A percentile compares a stretch with the other conserved stretches of the same genome.
These are phyloP conservation scores for Cephus pygmeus DNA, from an alignment of 2,888 invertebrate species.

Conservation along the genomic window DNA sequence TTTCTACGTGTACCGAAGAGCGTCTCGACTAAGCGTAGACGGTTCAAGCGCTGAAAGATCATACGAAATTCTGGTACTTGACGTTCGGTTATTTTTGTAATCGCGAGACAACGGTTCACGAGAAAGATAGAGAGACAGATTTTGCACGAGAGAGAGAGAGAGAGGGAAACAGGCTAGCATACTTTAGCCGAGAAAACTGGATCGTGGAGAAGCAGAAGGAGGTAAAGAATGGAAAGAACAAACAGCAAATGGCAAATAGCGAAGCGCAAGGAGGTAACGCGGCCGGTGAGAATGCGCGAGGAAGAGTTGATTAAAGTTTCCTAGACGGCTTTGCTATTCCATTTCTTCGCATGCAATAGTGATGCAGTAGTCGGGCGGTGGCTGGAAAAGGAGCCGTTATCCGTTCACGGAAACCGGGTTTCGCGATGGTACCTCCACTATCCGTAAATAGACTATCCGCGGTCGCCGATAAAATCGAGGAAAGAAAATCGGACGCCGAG, in stretches of 20 bases:
- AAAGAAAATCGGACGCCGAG: background rate
- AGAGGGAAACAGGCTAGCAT: background rate
- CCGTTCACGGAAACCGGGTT: slow-evolving; percentile 19
- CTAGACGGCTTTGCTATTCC: slow-evolving; percentile 47
- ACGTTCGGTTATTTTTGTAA: slow-evolving; percentile 8
- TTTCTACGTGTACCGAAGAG: background rate
- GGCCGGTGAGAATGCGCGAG: background rate
- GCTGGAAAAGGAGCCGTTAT: slow-evolving; percentile 20
- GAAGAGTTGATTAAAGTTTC: slow-evolving; percentile 39
- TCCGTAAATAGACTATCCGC: background rate
- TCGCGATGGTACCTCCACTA: slow-evolving; percentile 1
- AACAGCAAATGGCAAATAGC: background rate
- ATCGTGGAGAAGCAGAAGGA: slow-evolving; percentile 14
- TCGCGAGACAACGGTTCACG: slow-evolving; percentile 13
- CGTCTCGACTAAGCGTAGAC: background rate
- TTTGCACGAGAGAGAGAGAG: slow-evolving; percentile 4
- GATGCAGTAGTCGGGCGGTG: slow-evolving; percentile 37
- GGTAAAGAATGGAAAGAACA: slow-evolving; percentile 9
- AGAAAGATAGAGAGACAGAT: slow-evolving; percentile 3
- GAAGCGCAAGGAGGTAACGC: background rate
- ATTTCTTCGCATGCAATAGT: slow-evolving; percentile 54
- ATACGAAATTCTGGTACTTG: background rate
- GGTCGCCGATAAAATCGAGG: background rate
- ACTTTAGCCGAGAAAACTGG: background rate
- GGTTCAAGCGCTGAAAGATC: background rate